Evolutionary conservation across 2,888 invertebrate genomes (phyloP), one percentile per base, ranked within the genome.

Genomic region (Coelogynopora nodosa): DNA sequence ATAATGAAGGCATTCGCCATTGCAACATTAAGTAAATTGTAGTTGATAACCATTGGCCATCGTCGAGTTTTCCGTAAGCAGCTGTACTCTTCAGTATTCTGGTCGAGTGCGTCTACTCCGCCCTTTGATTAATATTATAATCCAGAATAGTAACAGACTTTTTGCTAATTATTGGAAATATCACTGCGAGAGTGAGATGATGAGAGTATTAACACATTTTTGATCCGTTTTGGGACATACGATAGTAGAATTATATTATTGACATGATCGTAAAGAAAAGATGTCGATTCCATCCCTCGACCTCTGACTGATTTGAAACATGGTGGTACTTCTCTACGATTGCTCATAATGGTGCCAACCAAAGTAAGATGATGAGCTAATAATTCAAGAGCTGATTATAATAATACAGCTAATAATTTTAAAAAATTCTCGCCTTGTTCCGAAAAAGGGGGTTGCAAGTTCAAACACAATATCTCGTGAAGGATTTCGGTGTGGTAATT

Each of bases 31-130:
- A 82, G 30, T 29, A 82, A 27, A 31, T 82, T 82, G 82, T 82
- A 82, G 28, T 82, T 82, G 82, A 82, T 82, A 5, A 82, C 82
- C 82, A 82, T 28, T 82, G 82, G 82, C 82, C 82, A 82, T 18
- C 82, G 82, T 31, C 31, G 82, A 18, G 82, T 82, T 23, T 82
- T 82, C 29, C 74, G 74, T n/a, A 74, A 26, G 74, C 74, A 74
- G 23, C 74, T 74, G 74, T n/a, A 74, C 74, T 74, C 74, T 26
- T 74, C 74, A n/a, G 74, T 26, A 26, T 74, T 74, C 23, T 74
- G 74, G 23, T 74, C 74, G 5, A 74, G 74, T 26, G 5, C 18
- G 23, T 74, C 74, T 5, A 49, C 49, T 49, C 49, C 49, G 5
- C 5, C 5, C 18, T 49, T 49, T 5, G 49, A 49, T 74, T 74